These are phyloP conservation scores for Chloroclystis v-ata DNA, from an alignment of 2,888 invertebrate genomes.

Conservation along the genomic window DNA sequence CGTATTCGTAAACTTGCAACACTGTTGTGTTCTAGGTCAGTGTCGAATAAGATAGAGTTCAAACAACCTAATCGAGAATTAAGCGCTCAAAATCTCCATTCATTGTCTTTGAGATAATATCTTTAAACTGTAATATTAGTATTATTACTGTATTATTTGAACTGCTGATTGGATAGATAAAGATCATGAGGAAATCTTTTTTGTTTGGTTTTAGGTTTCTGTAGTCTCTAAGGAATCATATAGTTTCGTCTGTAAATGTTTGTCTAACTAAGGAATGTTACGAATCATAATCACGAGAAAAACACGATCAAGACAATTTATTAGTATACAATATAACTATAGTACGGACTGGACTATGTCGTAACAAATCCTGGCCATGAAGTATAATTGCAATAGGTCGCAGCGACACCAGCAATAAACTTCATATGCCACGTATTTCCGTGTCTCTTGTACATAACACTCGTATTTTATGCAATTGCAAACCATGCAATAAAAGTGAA, in stretches of 20 bases:
- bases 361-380: conserved; percentile 10
- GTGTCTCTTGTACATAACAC: conserved; percentile 42
- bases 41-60: conserved; percentile 15
- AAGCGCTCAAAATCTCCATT: conserved; percentile 8
- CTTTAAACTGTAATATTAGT: no score
- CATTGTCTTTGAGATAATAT: conserved; percentile 3
- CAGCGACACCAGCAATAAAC: conserved; percentile 10
- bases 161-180: no score
- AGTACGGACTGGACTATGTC: not conserved
- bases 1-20: conserved; percentile 1
- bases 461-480: conserved; percentile 35
- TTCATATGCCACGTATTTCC: conserved; percentile 45
- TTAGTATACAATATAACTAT: no score
- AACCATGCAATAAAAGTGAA: conserved; percentile 70
- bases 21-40: conserved; percentile 12
- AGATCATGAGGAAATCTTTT: no score
- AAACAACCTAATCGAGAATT: conserved; percentile 9
- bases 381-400: conserved; percentile 18
- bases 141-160: no score
- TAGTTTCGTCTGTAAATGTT: no score
- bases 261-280: no score
- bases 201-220: no score
- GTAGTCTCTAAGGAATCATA: no score
- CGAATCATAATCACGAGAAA: no score
- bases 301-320: no score